Base-by-base conservation (phyloP, 2,797 vertebrate species). In the Threskiornis aethiopicus region DNA sequence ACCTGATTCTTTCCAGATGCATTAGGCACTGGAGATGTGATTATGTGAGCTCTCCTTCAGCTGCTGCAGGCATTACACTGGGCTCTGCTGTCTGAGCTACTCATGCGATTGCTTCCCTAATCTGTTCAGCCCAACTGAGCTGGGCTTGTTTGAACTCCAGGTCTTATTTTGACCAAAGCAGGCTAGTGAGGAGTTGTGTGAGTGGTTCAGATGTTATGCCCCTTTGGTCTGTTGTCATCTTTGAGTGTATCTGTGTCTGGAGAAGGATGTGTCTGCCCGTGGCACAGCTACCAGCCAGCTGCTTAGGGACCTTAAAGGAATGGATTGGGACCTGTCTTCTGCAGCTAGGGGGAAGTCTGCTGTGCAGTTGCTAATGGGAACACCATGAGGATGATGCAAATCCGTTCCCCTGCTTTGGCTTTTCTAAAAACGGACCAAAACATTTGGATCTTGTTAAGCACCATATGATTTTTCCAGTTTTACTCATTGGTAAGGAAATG, bases 1-100 rank as follows among this genome's bases (percentile, higher is more conserved):
- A 24, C 71, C 57, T 73, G 46, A 92, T 91, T 87, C 37, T 89
- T 96, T 87, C 84, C 92, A 16, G 55, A 13, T 89, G 93, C 14
- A 5, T 64, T n/a, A 39, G 46, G 67, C 33, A 6, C 82, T 86
- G 84, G 64, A 81, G 86, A 61, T 87, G 69, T 54, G 85, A 42
- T 73, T 44, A 49, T 11, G 19, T 24, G 78, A 71, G 75, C 71
- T 75, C 20, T 64, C 42, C 24, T 73, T 29, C 59, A 54, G 90
- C 71, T 89, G 90, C 93, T 89, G 75, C 92, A 92, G 87, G 64
- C 71, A 4, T 80, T 39, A 11, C 11, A 5, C 64, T 82, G 35
- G 44, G 58, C 81, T 55, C 70, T 82, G 86, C 88, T 79, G 26
- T 8, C 81, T 41, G 89, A 72, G 78, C 58, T 24, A 10, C 55